These are phyloP conservation scores for Lepeophtheirus salmonis DNA, from an alignment of 1,140 invertebrate genomes.

Conservation along the genomic window DNA sequence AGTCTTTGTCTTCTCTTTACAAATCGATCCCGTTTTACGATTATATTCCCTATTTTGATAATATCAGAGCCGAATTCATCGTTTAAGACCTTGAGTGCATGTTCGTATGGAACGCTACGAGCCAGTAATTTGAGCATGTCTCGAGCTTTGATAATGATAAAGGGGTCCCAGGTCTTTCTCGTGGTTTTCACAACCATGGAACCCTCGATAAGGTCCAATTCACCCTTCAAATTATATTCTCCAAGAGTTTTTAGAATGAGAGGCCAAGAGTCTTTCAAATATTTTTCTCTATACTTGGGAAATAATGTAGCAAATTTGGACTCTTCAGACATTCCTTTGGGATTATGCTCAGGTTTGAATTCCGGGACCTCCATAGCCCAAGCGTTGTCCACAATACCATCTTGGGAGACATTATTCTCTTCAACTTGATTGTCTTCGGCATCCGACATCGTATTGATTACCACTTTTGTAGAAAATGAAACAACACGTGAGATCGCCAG, in stretches of 20 bases:
- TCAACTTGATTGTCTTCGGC: not conserved
- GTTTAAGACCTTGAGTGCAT: constrained; percentile 53
- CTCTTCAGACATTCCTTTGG: constrained; percentile 52
- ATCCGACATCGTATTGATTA: not conserved
- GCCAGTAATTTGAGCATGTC: constrained; percentile 90
- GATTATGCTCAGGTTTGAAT: constrained; percentile 78
- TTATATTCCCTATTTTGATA: constrained; percentile 82
- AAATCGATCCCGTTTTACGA: constrained; percentile 84
- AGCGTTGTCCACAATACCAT: constrained; percentile 50
- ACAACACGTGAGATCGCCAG: not conserved
- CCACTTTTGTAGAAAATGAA: not conserved
- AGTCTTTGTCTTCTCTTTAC: constrained; percentile 81
- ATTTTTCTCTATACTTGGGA: constrained; percentile 86
- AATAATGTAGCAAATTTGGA: constrained; percentile 61
- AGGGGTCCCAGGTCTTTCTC: constrained; percentile 95
- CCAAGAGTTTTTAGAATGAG: constrained; percentile 63
- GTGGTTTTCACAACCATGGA: constrained; percentile 88
- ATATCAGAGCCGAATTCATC: constrained; percentile 88
- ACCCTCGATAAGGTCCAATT: constrained; percentile 86
- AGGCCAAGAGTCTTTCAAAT: constrained; percentile 87
- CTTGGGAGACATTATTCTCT: not conserved
- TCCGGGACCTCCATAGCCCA: constrained; percentile 72
- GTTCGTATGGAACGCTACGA: constrained; percentile 89
- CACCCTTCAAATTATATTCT: constrained; percentile 57
- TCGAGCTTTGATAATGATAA: constrained; percentile 85